These are phyloP conservation scores for Psix sp. DNA, from an alignment of 1,140 invertebrate genomes.

Conservation along the genomic window DNA sequence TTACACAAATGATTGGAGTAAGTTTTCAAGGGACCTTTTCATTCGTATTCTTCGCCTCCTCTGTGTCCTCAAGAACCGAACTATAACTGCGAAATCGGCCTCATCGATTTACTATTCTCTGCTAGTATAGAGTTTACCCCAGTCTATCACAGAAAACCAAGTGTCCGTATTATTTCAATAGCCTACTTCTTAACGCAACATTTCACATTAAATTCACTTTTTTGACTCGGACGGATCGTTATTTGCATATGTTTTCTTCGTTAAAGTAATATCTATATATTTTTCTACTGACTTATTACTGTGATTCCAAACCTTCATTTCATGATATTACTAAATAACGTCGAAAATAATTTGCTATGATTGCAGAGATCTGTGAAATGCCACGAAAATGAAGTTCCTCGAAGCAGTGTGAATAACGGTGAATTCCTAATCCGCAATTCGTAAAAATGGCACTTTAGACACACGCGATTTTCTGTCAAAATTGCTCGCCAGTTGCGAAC, in stretches of 20 bases:
- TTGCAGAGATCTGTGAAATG: no score
- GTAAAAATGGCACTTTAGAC: conserved; percentile 16
- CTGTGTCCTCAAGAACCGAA: background rate
- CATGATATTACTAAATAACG: no score
- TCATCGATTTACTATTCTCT: conserved; percentile 45
- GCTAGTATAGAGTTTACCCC: conserved; percentile 4
- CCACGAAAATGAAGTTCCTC: no score
- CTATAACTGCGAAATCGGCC: conserved; percentile 29
- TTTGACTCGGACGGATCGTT: background rate
- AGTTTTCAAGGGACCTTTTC: conserved; percentile 43
- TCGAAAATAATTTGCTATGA: no score
- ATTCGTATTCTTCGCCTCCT: conserved; percentile 43
- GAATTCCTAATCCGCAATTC: conserved; percentile 49
- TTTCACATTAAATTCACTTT: conserved; percentile 10
- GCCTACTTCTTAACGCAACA: conserved; percentile 21
- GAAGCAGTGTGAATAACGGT: conserved; percentile 14
- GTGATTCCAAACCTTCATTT: no score
- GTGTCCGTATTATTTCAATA: conserved; percentile 34
- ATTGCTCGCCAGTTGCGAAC: no score
- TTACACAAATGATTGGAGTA: conserved; percentile 57
- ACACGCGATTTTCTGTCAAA: no score
- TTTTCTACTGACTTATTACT: no score
- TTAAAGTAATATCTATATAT: no score
- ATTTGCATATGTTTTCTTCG: background rate
- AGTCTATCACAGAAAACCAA: conserved; percentile 24